These are phyloP conservation scores for Anas capensis DNA, from an alignment of 2,797 vertebrate genomes.

Conservation along the genomic window DNA sequence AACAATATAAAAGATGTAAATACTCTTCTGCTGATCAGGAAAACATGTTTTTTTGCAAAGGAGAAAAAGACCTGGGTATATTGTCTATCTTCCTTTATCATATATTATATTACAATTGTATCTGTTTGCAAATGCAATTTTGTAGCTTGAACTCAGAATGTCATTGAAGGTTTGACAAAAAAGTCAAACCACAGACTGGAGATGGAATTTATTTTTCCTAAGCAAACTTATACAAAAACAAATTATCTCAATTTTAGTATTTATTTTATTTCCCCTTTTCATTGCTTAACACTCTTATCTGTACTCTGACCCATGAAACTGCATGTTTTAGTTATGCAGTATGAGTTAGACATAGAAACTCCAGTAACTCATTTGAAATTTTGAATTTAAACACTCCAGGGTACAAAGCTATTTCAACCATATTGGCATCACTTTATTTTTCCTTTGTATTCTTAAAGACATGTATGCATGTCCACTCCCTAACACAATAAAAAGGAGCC, in stretches of 20 bases:
- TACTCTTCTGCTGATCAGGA: neutral
- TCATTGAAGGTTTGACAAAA: neutral
- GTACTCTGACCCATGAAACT: neutral
- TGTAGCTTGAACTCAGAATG: neutral
- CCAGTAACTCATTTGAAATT: neutral
- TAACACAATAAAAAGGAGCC: neutral
- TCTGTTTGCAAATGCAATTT: neutral
- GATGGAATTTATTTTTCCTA: neutral
- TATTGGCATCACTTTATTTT: neutral
- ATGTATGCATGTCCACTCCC: neutral
- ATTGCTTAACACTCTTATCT: neutral
- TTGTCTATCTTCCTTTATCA: neutral
- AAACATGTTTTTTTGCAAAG: neutral
- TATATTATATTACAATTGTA: neutral
- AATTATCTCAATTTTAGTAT: neutral
- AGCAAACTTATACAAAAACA: neutral
- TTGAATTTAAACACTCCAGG: accelerated
- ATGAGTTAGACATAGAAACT: neutral
- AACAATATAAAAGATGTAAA: neutral
- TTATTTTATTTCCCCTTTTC: neutral
- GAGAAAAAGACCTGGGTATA: neutral
- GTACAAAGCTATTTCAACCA: neutral
- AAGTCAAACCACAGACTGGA: neutral
- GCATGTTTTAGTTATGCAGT: neutral
- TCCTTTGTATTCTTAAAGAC: neutral